Evolutionary conservation across 2,888 invertebrate species (phyloP), one percentile per base, ranked within the genome.

Genomic region (Diogma glabrata): DNA sequence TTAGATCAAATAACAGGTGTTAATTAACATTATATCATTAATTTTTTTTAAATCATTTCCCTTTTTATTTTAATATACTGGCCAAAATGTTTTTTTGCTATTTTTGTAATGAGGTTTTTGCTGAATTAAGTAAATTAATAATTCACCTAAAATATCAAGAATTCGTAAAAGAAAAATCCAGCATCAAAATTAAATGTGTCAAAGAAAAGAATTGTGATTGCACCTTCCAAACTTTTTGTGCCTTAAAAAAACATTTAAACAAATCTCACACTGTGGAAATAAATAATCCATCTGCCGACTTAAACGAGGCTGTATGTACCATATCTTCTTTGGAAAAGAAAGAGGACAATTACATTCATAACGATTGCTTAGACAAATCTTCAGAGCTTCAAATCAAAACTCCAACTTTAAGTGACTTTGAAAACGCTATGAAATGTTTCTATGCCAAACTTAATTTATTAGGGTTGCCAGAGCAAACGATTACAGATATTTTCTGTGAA

Each of bases 401-500:
- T 28, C 22, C 43, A 20, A 20, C 20, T 43, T 22, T 43, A 43
- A 43, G 22, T 20, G 20, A 20, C 12, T 43, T 43, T 43, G 43
- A 43, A 43, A 43, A 20, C 43, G 3, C 22, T 14, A 43, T 43
- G 12, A 43, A 43, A 20, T 22, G 12, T 43, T 43, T 43, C 22
- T 43, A 43, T 43, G 22, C 22, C 22, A 43, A 43, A 43, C 20
- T 43, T 20, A 43, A 43, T 20, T 6, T 7, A 22, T 43, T 43
- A 22, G 43, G 43, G 10, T 20, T 43, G 43, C 43, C 43, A 43
- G 43, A 43, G 22, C 43, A 43, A 43, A 43, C 20, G 22, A 43
- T 43, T 12, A 43, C 43, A 7, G 22, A 22, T 4, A 22, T 43
- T 12, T 43, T 43, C 12, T 43, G 20, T 3, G 20, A 43, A 43